Percentiles rank a stretch among this genome's conserved stretches.
phyloP scores from a whole-genome alignment of 2,888 invertebrate genomes.

The Embidobia sp. region DNA sequence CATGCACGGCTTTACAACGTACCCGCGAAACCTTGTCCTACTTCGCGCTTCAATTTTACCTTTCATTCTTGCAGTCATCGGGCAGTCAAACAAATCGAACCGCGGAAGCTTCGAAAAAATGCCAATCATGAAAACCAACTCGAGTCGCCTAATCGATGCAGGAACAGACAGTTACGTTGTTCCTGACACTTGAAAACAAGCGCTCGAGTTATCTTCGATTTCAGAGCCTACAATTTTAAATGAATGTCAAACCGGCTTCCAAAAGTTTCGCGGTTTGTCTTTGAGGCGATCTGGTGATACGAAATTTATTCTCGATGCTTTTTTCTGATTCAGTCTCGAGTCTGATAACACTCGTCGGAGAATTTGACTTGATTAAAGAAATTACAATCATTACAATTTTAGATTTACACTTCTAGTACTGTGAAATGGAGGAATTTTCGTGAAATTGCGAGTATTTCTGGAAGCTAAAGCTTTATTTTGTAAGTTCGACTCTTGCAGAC shows the following conservation, averaged over 20 bases:
- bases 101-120: constrained; percentile 18
- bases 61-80: constrained; percentile 41
- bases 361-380: too few relatives aligned
- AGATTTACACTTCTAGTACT: too few relatives aligned
- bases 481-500: too few relatives aligned
- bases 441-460: too few relatives aligned
- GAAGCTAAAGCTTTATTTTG: too few relatives aligned
- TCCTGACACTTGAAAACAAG: constrained; percentile 12
- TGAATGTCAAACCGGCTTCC: background rate
- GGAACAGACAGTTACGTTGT: constrained; percentile 8
- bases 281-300: background rate
- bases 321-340: too few relatives aligned
- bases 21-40: constrained; percentile 43
- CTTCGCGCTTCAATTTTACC: constrained; percentile 38
- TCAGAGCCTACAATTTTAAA: background rate
- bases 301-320: too few relatives aligned
- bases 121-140: constrained; percentile 23
- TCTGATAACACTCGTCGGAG: too few relatives aligned
- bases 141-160: constrained; percentile 23
- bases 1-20: constrained; percentile 28
- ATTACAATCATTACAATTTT: too few relatives aligned
- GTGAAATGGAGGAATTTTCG: too few relatives aligned
- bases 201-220: background rate
- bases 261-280: background rate
- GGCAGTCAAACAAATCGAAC: constrained; percentile 46